Conservation (phyloP, 1,140 invertebrate genomes). For the Drosophila bocki region DNA sequence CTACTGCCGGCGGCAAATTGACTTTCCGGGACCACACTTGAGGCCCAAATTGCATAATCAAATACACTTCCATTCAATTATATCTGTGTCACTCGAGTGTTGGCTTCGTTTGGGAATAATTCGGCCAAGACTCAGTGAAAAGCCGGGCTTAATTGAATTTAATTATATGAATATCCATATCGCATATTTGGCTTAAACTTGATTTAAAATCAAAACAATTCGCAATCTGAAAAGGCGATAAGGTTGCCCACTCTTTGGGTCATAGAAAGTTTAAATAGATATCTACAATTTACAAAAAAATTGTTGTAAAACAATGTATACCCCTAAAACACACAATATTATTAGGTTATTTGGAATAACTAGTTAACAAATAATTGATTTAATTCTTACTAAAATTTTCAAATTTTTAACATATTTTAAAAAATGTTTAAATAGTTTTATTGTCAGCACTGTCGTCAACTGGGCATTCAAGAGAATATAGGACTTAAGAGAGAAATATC, state of each 20-base stretch:
- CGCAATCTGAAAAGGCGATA: slow-evolving; percentile 15
- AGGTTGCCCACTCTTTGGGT: background rate
- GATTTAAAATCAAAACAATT: slow-evolving; percentile 14
- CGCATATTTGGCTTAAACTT: slow-evolving; percentile 7
- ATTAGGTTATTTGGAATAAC: background rate
- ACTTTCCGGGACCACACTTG: slow-evolving; percentile 24
- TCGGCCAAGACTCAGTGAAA: slow-evolving; percentile 32
- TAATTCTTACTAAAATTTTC: too few relatives aligned
- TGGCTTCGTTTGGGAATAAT: slow-evolving; percentile 22
- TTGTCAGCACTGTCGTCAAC: background rate
- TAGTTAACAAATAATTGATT: background rate
- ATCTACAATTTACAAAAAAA: too few relatives aligned
- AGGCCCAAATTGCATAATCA: slow-evolving; percentile 43
- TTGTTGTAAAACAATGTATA: too few relatives aligned
- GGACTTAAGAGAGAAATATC: background rate
- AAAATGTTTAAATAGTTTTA: background rate
- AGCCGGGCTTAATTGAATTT: slow-evolving; percentile 38
- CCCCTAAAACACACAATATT: background rate
- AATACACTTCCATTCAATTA: slow-evolving; percentile 47
- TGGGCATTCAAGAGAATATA: background rate
- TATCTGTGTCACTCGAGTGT: slow-evolving; percentile 20
- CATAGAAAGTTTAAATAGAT: background rate
- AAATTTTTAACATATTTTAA: too few relatives aligned
- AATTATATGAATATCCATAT: slow-evolving; percentile 30
- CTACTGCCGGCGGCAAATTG: slow-evolving; percentile 30